Conservation (phyloP, 2,888 invertebrate species). For the Hirtodrosophila trivittata region DNA sequence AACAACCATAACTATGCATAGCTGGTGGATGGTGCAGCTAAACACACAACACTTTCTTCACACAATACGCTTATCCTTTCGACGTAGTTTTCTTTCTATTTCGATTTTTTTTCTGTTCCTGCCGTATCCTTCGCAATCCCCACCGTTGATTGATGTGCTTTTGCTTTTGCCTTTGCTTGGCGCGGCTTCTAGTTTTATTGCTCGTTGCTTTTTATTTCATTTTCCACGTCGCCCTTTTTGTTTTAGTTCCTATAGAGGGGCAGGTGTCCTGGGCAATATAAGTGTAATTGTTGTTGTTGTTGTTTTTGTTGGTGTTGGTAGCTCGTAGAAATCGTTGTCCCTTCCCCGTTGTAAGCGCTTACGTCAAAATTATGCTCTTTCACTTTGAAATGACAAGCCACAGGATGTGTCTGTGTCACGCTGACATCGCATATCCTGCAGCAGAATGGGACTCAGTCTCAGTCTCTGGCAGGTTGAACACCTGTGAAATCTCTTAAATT, state of each 20-base stretch:
- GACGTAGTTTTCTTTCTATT: constrained; percentile 20
- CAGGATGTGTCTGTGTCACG: constrained; percentile 58
- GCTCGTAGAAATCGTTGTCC: constrained; percentile 18
- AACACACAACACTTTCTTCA: constrained; percentile 50
- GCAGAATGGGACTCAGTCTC: neutral
- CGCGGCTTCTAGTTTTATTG: constrained; percentile 77
- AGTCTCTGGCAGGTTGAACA: constrained; percentile 7
- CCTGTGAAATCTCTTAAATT: constrained; percentile 42
- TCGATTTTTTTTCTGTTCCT: constrained; percentile 10
- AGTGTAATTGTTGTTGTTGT: no score
- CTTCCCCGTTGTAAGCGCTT: constrained; percentile 62
- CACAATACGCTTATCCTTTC: constrained; percentile 71
- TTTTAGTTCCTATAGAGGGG: constrained; percentile 1
- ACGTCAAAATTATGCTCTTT: constrained; percentile 75
- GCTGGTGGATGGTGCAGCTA: constrained; percentile 25
- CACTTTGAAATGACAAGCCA: constrained; percentile 61
- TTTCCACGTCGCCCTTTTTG: neutral
- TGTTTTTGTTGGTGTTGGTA: no score
- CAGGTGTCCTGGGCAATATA: constrained; percentile 18
- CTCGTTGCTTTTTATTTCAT: constrained; percentile 63
- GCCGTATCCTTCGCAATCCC: constrained; percentile 33
- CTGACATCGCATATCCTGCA: constrained; percentile 50
- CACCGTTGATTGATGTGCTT: constrained; percentile 75
- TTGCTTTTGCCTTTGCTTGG: constrained; percentile 55
- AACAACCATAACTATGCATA: constrained; percentile 19